Percentiles rank a stretch among this genome's conserved stretches.
phyloP scores from a whole-genome alignment of 2,113 vertebrate species.

The Labeo rohita region DNA sequence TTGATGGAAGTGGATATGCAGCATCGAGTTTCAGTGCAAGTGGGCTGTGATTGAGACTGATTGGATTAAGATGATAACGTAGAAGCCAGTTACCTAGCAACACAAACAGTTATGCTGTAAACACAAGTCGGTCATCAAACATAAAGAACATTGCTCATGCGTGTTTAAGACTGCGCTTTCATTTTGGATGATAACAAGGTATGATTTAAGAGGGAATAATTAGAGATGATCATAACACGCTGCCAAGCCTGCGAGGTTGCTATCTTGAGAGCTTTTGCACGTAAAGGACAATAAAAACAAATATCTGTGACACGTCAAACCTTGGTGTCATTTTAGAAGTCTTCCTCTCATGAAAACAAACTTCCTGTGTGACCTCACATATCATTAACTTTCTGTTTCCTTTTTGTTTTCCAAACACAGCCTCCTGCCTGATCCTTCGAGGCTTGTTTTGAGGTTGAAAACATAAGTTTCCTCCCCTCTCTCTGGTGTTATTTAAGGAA shows the following conservation, averaged over 20 bases:
- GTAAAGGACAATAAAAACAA: background rate
- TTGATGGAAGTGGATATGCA: constrained; percentile 47
- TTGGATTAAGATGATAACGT: constrained; percentile 67
- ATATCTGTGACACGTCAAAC: background rate
- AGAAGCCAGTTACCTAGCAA: constrained; percentile 71
- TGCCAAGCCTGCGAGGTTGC: background rate
- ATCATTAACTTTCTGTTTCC: constrained; percentile 60
- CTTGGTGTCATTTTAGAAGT: background rate
- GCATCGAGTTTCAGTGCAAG: constrained; percentile 51
- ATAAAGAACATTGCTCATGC: constrained; percentile 45
- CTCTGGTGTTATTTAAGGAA: constrained; percentile 76
- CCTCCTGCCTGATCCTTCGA: constrained; percentile 65
- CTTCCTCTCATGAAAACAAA: constrained; percentile 66
- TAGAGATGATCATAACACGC: constrained; percentile 30
- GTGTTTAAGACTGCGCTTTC: constrained; percentile 45
- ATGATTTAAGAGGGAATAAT: constrained; percentile 49
- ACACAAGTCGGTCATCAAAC: constrained; percentile 71
- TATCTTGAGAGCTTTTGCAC: background rate
- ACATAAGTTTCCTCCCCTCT: constrained; percentile 70
- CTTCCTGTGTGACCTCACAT: constrained; percentile 64
- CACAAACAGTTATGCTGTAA: constrained; percentile 72
- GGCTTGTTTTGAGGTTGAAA: constrained; percentile 68
- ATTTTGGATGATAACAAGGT: constrained; percentile 49
- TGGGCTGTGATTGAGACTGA: constrained; percentile 59
- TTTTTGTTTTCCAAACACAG: constrained; percentile 56